phyloP scores from a whole-genome alignment of 1,140 invertebrate species.

The Chrysopa pallens region DNA sequence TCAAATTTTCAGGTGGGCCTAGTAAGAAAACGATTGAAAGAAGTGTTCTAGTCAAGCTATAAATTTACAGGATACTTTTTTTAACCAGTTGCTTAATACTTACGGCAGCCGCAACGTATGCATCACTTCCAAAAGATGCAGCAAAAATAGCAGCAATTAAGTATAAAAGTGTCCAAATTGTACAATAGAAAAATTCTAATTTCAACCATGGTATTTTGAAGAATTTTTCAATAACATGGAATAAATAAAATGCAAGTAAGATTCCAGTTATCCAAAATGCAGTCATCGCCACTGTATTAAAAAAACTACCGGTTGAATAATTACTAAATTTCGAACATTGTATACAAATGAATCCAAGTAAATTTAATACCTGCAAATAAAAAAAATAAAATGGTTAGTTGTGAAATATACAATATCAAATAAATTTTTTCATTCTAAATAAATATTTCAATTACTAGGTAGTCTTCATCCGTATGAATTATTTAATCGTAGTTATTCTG shows the following conservation, averaged over 20 bases:
- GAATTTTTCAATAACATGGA: slow-evolving; percentile 72
- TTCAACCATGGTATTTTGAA: slow-evolving; percentile 75
- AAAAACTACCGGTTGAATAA: slow-evolving; percentile 40
- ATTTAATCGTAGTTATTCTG: too few relatives aligned
- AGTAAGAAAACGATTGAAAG: too few relatives aligned
- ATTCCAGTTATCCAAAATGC: slow-evolving; percentile 75
- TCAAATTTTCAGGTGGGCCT: too few relatives aligned
- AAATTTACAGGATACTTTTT: slow-evolving; percentile 2
- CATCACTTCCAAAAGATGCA: slow-evolving; percentile 32
- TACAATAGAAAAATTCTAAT: slow-evolving; percentile 61
- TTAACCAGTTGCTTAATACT: slow-evolving; percentile 22
- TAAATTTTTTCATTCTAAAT: too few relatives aligned
- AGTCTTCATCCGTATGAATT: too few relatives aligned
- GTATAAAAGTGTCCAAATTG: slow-evolving; percentile 50
- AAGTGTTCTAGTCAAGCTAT: background rate
- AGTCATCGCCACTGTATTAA: slow-evolving; percentile 64
- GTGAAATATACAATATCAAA: too few relatives aligned
- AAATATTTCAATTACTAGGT: too few relatives aligned
- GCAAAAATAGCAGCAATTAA: slow-evolving; percentile 46
- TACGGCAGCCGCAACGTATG: slow-evolving; percentile 46
- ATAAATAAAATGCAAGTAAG: slow-evolving; percentile 61
- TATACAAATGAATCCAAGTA: slow-evolving; percentile 72
- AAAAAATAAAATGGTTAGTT: too few relatives aligned
- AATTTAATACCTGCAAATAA: slow-evolving; percentile 45
- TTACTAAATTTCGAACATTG: slow-evolving; percentile 33